phyloP scores from a whole-genome alignment of 2,113 vertebrate genomes.

The Eulacestoma nigropectus region DNA sequence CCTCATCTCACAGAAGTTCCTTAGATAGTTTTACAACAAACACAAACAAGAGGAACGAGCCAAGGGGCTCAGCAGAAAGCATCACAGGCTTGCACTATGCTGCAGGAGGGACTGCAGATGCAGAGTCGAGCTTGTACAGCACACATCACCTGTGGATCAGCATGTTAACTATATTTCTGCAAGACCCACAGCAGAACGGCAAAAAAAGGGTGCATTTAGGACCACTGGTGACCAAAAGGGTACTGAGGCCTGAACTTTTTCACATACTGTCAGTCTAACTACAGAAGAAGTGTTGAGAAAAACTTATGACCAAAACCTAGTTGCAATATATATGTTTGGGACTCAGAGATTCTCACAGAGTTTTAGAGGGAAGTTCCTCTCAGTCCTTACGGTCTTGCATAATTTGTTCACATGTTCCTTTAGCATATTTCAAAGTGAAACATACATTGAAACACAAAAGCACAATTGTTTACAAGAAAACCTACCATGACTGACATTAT shows the following conservation, averaged over 20 bases:
- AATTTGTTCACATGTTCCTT: background rate
- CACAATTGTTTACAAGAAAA: background rate
- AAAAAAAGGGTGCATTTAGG: background rate
- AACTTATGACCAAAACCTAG: background rate
- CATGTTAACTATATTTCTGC: background rate
- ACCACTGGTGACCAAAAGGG: background rate
- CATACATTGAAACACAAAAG: background rate
- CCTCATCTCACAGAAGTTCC: constrained; percentile 9
- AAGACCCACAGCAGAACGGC: background rate
- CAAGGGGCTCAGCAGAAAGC: background rate
- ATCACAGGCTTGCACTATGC: background rate
- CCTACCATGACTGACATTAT: background rate
- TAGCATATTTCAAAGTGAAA: background rate
- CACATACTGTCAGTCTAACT: background rate
- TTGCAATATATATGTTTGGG: background rate
- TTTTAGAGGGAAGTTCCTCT: background rate
- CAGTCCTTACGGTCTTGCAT: background rate
- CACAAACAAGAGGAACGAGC: background rate
- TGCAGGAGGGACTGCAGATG: background rate
- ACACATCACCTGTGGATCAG: background rate
- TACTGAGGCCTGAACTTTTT: background rate
- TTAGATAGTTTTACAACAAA: constrained; percentile 16
- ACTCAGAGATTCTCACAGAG: background rate
- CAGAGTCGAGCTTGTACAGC: background rate
- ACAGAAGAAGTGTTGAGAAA: background rate